These are phyloP conservation scores for Keiferia lycopersicella DNA, from an alignment of 2,888 invertebrate genomes.

Conservation along the genomic window DNA sequence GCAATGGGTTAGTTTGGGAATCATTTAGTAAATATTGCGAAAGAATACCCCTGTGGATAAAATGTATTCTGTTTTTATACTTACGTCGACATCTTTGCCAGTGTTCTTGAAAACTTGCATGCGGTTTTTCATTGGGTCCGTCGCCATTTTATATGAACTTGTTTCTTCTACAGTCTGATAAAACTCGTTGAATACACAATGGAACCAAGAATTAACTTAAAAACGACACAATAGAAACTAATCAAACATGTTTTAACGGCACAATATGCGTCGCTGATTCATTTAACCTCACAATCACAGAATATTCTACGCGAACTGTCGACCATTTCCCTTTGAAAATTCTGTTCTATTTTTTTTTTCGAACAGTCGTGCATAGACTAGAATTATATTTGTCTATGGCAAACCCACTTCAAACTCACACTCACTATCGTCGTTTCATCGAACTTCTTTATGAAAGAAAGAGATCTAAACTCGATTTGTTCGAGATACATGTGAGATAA, in stretches of 20 bases:
- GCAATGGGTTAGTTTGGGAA: conserved; percentile 28
- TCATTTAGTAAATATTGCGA: not conserved
- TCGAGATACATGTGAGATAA: not conserved
- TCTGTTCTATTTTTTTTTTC: conserved; percentile 50
- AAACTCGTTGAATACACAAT: conserved; percentile 67
- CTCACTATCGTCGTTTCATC: not conserved
- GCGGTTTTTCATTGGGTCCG: conserved; percentile 90
- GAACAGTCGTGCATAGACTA: conserved; percentile 21
- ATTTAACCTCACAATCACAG: conserved; percentile 62
- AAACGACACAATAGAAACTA: conserved; percentile 62
- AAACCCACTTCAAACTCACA: not conserved
- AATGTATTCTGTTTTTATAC: conserved; percentile 60
- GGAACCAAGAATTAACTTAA: conserved; percentile 72
- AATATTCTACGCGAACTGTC: conserved; percentile 64
- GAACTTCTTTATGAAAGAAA: not conserved
- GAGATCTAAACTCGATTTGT: not conserved
- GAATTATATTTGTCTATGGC: conserved; percentile 16
- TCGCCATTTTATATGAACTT: conserved; percentile 86
- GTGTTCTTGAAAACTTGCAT: conserved; percentile 98
- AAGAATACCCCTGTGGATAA: not conserved
- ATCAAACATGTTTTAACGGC: conserved; percentile 71
- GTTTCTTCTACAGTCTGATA: conserved; percentile 50
- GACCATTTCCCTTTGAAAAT: conserved; percentile 61
- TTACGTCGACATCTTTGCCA: conserved; percentile 99
- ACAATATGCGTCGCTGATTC: conserved; percentile 66